phyloP scores from a whole-genome alignment of 2,113 vertebrate genomes.

The Sclerurus mexicanus region DNA sequence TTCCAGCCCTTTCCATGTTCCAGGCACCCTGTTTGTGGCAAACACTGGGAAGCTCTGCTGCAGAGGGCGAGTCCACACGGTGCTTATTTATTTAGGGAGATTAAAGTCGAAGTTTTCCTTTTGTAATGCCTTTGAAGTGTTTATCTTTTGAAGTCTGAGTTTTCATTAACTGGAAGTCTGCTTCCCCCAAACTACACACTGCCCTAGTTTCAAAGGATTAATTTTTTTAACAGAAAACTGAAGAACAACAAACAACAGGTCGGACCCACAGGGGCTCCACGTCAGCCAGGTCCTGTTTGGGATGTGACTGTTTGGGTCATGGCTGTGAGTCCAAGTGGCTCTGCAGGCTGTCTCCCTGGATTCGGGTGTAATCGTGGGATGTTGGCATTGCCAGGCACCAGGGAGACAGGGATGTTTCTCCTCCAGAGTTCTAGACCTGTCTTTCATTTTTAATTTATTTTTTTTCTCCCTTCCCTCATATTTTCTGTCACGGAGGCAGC shows the following conservation, averaged over 20 bases:
- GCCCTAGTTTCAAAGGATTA: conserved; percentile 35
- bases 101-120: conserved; percentile 50
- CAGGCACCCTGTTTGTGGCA: background rate
- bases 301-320: background rate
- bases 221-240: background rate
- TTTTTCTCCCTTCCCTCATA: rapidly evolving
- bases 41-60: background rate
- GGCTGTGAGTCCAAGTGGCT: background rate
- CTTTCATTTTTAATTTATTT: background rate
- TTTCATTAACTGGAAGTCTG: conserved; percentile 37
- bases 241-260: conserved; percentile 3
- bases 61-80: background rate
- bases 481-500: background rate
- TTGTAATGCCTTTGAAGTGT: conserved; percentile 58
- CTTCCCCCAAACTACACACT: background rate
- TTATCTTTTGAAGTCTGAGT: conserved; percentile 64
- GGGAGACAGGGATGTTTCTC: background rate
- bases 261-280: background rate
- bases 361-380: background rate
- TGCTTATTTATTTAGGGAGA: conserved; percentile 59
- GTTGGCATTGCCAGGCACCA: background rate
- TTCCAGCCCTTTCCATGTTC: background rate
- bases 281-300: background rate
- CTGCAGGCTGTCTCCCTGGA: background rate
- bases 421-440: background rate